These are phyloP conservation scores for Ypsolopha scabrella DNA, from an alignment of 2,888 invertebrate species.

Conservation along the genomic window DNA sequence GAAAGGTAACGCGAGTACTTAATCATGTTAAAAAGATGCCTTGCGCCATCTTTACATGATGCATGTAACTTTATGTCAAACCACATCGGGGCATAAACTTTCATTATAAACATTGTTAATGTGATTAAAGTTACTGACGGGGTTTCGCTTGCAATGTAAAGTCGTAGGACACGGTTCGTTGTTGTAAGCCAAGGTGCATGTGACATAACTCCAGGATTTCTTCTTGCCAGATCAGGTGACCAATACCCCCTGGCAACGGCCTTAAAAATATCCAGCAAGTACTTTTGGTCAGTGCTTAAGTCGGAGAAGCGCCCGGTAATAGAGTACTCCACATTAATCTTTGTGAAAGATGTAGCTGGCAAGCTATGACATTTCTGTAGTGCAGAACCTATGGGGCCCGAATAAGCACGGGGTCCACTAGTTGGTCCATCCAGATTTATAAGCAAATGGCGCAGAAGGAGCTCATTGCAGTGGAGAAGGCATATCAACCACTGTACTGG, in stretches of 20 bases:
- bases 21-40: neutral
- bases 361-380: too few species aligned
- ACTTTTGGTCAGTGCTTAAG: conserved; percentile 10
- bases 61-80: conserved; percentile 3
- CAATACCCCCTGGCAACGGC: too few species aligned
- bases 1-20: neutral
- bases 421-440: neutral
- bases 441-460: neutral
- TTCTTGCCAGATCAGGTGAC: too few species aligned
- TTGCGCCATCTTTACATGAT: neutral
- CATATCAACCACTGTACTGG: conserved; percentile 3
- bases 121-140: neutral
- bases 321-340: neutral
- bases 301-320: neutral
- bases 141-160: too few species aligned
- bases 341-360: too few species aligned
- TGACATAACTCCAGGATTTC: neutral
- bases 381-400: neutral
- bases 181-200: neutral
- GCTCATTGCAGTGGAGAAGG: neutral
- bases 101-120: neutral
- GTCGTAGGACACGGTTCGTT: too few species aligned
- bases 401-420: too few species aligned
- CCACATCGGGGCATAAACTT: conserved; percentile 3
- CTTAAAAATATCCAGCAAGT: too few species aligned